phyloP scores from a whole-genome alignment of 2,888 invertebrate genomes.

The Xestobium rufovillosum region DNA sequence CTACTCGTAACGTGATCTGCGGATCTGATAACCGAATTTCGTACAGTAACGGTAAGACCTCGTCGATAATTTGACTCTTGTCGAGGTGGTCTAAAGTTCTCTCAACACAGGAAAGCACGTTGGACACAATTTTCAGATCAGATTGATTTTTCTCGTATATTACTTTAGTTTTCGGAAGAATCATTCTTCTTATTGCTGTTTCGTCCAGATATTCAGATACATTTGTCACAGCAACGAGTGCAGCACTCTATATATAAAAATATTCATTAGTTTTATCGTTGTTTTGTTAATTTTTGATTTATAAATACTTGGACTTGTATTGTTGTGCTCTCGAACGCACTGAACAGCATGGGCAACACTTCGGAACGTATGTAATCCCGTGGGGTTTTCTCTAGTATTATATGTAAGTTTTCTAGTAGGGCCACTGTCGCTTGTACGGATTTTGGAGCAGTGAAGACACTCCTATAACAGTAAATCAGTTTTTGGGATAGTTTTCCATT shows the following conservation, averaged over 20 bases:
- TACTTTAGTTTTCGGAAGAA: constrained; percentile 74
- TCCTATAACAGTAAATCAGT: constrained; percentile 52
- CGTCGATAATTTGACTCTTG: constrained; percentile 79
- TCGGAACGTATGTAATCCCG: constrained; percentile 71
- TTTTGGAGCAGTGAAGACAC: constrained; percentile 68
- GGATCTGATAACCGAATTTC: constrained; percentile 82
- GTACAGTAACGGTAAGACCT: constrained; percentile 81
- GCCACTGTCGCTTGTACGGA: constrained; percentile 81
- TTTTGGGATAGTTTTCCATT: too few species aligned
- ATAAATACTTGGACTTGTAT: constrained; percentile 77
- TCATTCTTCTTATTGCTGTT: constrained; percentile 67
- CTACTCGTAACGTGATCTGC: constrained; percentile 80
- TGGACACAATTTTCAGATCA: constrained; percentile 73
- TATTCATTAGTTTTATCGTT: not conserved
- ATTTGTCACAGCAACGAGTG: constrained; percentile 78
- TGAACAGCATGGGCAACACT: constrained; percentile 79
- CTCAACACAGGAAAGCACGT: constrained; percentile 72
- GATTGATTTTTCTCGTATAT: constrained; percentile 72
- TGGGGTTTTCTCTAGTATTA: constrained; percentile 80
- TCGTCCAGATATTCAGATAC: constrained; percentile 81
- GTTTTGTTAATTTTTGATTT: not conserved
- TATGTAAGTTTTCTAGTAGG: constrained; percentile 81
- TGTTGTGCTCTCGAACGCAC: constrained; percentile 79
- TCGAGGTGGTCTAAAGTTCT: constrained; percentile 78
- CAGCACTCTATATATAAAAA: constrained; percentile 78